Conservation (phyloP, 2,888 invertebrate species). For the Osedax fenrisi region DNA sequence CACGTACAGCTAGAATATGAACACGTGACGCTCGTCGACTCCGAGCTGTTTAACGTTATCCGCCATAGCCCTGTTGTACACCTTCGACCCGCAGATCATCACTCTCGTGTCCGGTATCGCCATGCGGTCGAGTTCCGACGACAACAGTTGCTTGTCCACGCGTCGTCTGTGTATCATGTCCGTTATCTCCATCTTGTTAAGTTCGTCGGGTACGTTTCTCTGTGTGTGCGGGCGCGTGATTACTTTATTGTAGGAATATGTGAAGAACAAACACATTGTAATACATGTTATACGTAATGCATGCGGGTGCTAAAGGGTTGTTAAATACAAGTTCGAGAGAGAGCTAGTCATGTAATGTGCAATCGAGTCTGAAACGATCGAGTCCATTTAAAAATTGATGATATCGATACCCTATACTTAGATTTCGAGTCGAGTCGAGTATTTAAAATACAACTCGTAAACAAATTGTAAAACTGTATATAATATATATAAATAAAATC, state of each 20-base stretch:
- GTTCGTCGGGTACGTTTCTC: background rate
- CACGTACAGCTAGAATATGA: slow-evolving; percentile 40
- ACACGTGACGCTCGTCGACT: slow-evolving; percentile 35
- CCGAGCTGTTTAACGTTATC: slow-evolving; percentile 35
- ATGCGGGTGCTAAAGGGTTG: too few relatives aligned
- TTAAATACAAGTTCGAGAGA: too few relatives aligned
- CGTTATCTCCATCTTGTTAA: background rate
- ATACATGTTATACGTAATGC: background rate
- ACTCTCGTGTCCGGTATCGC: slow-evolving; percentile 40
- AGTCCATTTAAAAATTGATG: too few relatives aligned
- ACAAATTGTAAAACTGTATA: too few relatives aligned
- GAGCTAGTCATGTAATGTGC: too few relatives aligned
- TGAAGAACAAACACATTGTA: background rate
- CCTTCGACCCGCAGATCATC: slow-evolving; percentile 58
- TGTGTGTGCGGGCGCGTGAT: too few relatives aligned
- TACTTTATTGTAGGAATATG: too few relatives aligned
- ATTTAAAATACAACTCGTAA: too few relatives aligned
- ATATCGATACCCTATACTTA: too few relatives aligned
- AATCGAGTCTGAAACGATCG: too few relatives aligned
- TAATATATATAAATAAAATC: too few relatives aligned
- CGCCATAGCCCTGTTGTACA: slow-evolving; percentile 55
- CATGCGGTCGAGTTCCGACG: background rate
- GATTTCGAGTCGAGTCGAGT: too few relatives aligned
- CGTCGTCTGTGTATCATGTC: background rate
- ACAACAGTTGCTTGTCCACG: background rate